phyloP scores from a whole-genome alignment of 2,888 invertebrate species.

The Auanema freiburgensis region DNA sequence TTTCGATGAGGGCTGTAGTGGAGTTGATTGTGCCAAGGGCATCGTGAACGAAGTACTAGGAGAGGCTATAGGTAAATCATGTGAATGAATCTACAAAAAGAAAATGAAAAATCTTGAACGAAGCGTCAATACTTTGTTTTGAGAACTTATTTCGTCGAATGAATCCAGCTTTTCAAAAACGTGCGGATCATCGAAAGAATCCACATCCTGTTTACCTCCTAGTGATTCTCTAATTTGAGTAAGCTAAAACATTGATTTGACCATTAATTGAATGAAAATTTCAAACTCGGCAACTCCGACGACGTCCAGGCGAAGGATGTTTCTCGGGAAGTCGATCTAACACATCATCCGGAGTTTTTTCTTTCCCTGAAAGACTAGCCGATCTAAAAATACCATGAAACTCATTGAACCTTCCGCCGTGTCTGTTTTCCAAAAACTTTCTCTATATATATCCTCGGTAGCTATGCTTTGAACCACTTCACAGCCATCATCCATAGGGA shows the following conservation, averaged over 20 bases:
- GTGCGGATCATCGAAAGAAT: too few relatives aligned
- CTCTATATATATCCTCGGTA: constrained; percentile 1
- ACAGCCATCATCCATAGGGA: neutral
- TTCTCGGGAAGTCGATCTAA: neutral
- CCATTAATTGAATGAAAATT: neutral
- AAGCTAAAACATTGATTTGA: too few relatives aligned
- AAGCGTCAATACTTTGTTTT: too few relatives aligned
- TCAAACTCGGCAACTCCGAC: neutral
- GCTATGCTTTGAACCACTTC: neutral
- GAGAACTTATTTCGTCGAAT: too few relatives aligned
- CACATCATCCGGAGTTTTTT: neutral
- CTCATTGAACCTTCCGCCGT: neutral
- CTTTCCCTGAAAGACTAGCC: neutral
- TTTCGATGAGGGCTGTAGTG: neutral
- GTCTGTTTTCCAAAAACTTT: neutral
- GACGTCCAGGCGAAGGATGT: neutral
- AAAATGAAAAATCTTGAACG: neutral
- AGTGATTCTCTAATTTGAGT: too few relatives aligned
- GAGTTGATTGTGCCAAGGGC: neutral
- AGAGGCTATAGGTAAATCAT: neutral
- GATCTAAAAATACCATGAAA: too few relatives aligned
- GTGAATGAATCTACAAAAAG: neutral
- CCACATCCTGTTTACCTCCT: too few relatives aligned
- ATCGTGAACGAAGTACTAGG: neutral
- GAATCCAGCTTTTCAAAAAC: too few relatives aligned